phyloP scores from a whole-genome alignment of 2,888 invertebrate genomes.

The Anoplius nigerrimus region DNA sequence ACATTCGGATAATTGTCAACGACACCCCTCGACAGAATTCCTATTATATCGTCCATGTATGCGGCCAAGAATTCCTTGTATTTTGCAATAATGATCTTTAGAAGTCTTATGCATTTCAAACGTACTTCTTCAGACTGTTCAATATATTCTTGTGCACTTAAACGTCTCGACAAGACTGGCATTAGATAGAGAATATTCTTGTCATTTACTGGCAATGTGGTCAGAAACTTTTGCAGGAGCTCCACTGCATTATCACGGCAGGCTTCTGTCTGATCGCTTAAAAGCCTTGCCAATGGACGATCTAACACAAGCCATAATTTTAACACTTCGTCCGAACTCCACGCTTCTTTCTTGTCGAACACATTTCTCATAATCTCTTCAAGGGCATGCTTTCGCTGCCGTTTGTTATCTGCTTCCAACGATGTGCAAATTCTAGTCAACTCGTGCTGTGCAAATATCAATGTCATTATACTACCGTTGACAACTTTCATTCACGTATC shows the following conservation, averaged over 20 bases:
- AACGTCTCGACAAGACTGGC: constrained; percentile 84
- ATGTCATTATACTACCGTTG: constrained; percentile 27
- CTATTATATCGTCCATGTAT: constrained; percentile 86
- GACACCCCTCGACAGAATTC: constrained; percentile 83
- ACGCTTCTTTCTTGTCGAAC: constrained; percentile 72
- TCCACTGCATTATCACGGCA: constrained; percentile 80
- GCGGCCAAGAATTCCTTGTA: constrained; percentile 80
- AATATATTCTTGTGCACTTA: constrained; percentile 85
- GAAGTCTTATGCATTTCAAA: constrained; percentile 80
- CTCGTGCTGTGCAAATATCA: constrained; percentile 33
- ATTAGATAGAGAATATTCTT: constrained; percentile 86
- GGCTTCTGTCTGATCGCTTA: constrained; percentile 80
- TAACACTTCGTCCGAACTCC: constrained; percentile 74
- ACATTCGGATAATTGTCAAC: constrained; percentile 88
- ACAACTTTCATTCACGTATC: neutral
- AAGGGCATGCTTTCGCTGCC: constrained; percentile 78
- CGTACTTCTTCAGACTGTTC: constrained; percentile 90
- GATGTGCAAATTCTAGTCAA: constrained; percentile 47
- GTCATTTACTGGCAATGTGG: constrained; percentile 80
- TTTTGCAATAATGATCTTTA: constrained; percentile 81
- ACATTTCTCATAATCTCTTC: constrained; percentile 76
- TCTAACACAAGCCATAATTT: constrained; percentile 74
- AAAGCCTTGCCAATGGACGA: constrained; percentile 74
- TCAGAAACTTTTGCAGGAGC: constrained; percentile 78
- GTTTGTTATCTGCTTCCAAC: constrained; percentile 80